phyloP scores from a whole-genome alignment of 2,797 vertebrate species.

The Valencia hispanica region DNA sequence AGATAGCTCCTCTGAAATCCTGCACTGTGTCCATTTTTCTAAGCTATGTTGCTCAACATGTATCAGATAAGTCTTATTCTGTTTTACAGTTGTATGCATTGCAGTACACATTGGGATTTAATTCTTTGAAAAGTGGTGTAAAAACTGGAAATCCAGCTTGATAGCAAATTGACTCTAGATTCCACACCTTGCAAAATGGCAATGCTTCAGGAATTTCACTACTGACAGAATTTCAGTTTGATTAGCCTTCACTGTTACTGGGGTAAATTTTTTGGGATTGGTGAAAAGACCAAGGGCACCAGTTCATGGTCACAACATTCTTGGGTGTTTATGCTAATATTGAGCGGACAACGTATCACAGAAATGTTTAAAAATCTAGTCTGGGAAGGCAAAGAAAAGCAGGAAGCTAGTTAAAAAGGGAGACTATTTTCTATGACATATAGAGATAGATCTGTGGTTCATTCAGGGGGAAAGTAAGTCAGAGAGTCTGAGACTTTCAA shows the following conservation, averaged over 20 bases:
- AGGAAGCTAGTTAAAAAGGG: neutral
- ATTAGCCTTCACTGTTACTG: neutral
- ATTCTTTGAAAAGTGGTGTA: neutral
- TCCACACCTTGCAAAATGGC: neutral
- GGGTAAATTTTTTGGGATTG: neutral
- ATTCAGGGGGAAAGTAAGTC: neutral
- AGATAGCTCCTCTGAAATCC: constrained; percentile 41
- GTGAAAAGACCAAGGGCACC: neutral
- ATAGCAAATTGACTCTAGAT: neutral
- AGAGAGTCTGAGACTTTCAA: neutral
- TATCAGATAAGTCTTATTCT: neutral
- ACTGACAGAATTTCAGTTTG: neutral
- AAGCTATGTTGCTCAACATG: constrained; percentile 8
- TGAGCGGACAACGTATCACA: neutral
- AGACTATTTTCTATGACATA: neutral
- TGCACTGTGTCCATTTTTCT: neutral
- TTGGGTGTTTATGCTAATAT: neutral
- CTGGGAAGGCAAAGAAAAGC: neutral
- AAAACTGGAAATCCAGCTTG: neutral
- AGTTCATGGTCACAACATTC: neutral
- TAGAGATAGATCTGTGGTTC: neutral
- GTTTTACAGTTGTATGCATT: neutral
- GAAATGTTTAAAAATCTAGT: neutral
- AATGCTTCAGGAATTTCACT: neutral
- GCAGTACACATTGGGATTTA: neutral